Conservation (phyloP, 1,140 invertebrate genomes). For the Chironomus tepperi region DNA sequence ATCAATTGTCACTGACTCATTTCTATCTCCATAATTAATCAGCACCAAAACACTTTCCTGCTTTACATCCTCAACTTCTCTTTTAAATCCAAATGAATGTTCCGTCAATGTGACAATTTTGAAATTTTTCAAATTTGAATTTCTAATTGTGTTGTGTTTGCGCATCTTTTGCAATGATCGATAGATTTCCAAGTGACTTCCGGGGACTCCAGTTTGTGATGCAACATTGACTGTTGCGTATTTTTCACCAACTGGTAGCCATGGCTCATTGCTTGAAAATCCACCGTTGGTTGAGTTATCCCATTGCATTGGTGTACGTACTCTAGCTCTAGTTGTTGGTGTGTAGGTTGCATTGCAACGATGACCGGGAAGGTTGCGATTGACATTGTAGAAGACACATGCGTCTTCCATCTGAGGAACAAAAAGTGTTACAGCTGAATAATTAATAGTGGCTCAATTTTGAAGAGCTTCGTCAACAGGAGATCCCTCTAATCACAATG, state of each 20-base stretch:
- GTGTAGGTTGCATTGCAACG: slow-evolving; percentile 36
- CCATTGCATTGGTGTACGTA: slow-evolving; percentile 65
- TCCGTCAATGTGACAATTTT: background rate
- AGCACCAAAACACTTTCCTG: background rate
- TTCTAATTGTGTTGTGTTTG: slow-evolving; percentile 3
- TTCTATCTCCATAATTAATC: background rate
- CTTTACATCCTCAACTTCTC: background rate
- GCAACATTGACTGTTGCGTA: slow-evolving; percentile 43
- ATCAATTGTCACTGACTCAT: background rate
- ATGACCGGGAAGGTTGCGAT: slow-evolving; percentile 35
- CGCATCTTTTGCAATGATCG: slow-evolving; percentile 29
- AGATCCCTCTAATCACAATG: too few relatives aligned
- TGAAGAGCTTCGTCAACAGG: too few relatives aligned
- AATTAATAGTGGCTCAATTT: too few relatives aligned
- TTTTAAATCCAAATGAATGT: background rate
- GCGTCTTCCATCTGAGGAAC: slow-evolving; percentile 51
- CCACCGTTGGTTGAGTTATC: slow-evolving; percentile 51
- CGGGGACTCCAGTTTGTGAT: background rate
- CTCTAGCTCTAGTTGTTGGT: slow-evolving; percentile 48
- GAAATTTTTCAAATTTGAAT: background rate
- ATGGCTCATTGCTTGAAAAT: slow-evolving; percentile 45
- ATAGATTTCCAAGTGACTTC: slow-evolving; percentile 33
- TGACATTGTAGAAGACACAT: slow-evolving; percentile 43
- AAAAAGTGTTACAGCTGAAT: too few relatives aligned
- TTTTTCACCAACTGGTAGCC: slow-evolving; percentile 51